phyloP scores from a whole-genome alignment of 2,113 vertebrate genomes.

The Scalopus aquaticus region DNA sequence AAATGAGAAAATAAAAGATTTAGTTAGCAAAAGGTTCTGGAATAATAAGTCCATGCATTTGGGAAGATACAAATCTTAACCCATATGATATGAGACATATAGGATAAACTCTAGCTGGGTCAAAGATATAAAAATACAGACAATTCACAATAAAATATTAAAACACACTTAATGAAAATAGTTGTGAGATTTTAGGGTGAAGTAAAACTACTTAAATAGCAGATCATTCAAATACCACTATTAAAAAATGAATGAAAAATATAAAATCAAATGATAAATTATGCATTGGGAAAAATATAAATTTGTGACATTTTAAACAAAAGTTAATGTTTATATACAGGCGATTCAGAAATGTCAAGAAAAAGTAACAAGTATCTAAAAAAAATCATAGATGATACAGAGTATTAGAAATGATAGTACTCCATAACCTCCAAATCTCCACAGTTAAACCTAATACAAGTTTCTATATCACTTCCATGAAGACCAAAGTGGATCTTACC shows the following conservation, averaged over 20 bases:
- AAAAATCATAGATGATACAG: background rate
- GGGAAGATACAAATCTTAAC: background rate
- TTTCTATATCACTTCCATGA: background rate
- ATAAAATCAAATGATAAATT: background rate
- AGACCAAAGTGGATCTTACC: background rate
- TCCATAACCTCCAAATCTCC: background rate
- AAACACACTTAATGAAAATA: background rate
- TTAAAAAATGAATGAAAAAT: background rate
- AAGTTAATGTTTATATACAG: background rate
- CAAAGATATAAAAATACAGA: constrained; percentile 7
- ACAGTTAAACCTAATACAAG: background rate
- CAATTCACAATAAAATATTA: background rate
- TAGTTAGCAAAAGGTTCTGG: background rate
- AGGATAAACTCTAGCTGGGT: background rate
- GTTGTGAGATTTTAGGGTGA: background rate
- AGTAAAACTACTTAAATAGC: background rate
- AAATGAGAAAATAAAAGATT: background rate
- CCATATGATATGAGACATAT: background rate
- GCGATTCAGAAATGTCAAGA: background rate
- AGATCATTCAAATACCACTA: background rate
- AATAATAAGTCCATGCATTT: background rate
- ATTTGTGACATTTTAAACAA: background rate
- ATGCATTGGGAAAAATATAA: background rate
- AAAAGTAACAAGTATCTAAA: background rate
- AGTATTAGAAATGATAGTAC: background rate